Percentiles rank a stretch among this genome's conserved stretches.
phyloP scores from a whole-genome alignment of 2,888 invertebrate genomes.

The Megalurothrips usitatus region DNA sequence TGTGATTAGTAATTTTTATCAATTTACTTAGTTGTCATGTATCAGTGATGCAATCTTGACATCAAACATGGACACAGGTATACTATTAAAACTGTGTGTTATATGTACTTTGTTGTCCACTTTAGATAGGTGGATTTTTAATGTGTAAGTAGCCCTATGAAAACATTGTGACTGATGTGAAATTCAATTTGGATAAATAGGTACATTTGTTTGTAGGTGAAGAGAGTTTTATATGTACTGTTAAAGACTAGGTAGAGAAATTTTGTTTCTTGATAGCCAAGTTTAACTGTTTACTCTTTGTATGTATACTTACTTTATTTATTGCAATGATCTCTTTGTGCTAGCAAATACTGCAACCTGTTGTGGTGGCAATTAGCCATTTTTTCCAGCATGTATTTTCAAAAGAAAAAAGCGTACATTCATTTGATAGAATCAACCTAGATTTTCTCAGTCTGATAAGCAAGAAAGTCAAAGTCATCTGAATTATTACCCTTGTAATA shows the following conservation, averaged over 20 bases:
- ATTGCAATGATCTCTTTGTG: conserved; percentile 8
- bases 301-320: conserved; percentile 9
- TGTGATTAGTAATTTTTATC: conserved; percentile 17
- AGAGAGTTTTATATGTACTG: neutral
- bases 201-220: neutral
- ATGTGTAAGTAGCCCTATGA: neutral
- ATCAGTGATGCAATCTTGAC: neutral
- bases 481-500: neutral
- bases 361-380: neutral
- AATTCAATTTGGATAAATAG: neutral
- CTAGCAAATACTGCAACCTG: neutral
- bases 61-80: neutral
- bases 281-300: neutral
- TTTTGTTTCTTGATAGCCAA: neutral
- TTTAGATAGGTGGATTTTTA: neutral
- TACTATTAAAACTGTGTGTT: neutral
- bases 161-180: neutral
- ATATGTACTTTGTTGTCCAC: neutral
- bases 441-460: neutral
- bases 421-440: neutral
- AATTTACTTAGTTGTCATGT: neutral
- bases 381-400: neutral
- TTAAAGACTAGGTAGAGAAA: neutral
- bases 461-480: neutral
- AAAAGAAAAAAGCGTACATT: neutral